Base-by-base conservation (phyloP, 2,797 vertebrate genomes). In the Pseudochirops cupreus region DNA sequence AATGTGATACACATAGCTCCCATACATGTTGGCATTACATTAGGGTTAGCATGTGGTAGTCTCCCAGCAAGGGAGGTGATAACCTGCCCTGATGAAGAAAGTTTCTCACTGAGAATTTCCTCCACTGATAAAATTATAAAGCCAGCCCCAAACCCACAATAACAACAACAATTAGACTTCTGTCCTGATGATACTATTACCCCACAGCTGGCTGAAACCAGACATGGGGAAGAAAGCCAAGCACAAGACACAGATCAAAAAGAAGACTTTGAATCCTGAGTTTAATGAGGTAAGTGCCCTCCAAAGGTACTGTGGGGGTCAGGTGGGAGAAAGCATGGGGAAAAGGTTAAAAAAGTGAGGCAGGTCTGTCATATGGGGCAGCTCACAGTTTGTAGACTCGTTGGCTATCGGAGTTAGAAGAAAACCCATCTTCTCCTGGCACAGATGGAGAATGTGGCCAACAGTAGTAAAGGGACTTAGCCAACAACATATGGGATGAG, bases 141-240 rank as follows among this genome's bases (percentile, higher is more conserved):
- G n/a, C n/a, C n/a, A 39, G n/a, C 16, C 67, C n/a, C 67, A 74
- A 74, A 82, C 2, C 39, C 3, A 9, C 46, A 82, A 26, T 46
- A 33, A 62, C 67, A n/a, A 33, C 5, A 16, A 16, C 5, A 39
- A 21, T 39, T n/a, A 74, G n/a, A 39, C n/a, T 18, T 39, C 67
- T 39, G 7, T 46, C 7, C 21, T 82, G 39, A 56, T n/a, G 52
- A 54, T 96, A 92, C 0, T 98, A 3, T 98, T 96, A 95, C 96
- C 96, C 93, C 92, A 93, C 97, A 99, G 99, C 97, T 99, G 99
- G 98, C 99, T 99, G 98, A 99, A 99, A 98, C 99, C 99, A 10
- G 99, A 99, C 98, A 99, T 99, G 99, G 99, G 99, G 31, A 99
- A 99, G 98, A 99, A 99, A 97, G 99, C 99, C 59, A 99, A 99